Conservation (phyloP, 2,888 invertebrate genomes). For the Phymatocera aterrima region DNA sequence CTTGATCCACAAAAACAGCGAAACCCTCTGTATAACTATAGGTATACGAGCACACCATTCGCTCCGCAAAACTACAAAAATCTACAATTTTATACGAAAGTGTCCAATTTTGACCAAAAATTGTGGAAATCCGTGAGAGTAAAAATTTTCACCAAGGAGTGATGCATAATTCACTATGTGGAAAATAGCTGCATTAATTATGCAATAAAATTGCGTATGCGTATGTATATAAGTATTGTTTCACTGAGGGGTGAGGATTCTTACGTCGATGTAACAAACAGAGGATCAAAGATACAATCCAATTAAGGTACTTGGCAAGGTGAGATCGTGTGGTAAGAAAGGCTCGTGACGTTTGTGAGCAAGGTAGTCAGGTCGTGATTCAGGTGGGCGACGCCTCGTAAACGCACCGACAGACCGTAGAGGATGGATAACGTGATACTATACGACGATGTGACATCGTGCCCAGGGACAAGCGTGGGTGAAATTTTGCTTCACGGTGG, state of each 20-base stretch:
- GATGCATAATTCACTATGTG: neutral
- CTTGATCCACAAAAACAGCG: too few species aligned
- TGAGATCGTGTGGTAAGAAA: neutral
- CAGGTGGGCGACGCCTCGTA: constrained; percentile 35
- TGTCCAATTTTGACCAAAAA: too few species aligned
- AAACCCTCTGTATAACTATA: too few species aligned
- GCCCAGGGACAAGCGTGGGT: constrained; percentile 63
- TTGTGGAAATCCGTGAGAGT: too few species aligned
- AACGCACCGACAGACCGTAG: neutral
- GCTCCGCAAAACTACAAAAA: too few species aligned
- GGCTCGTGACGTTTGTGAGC: constrained; percentile 14
- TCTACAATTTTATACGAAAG: too few species aligned
- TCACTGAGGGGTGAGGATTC: constrained; percentile 1
- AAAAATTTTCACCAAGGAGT: too few species aligned
- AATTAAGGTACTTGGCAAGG: constrained; percentile 46
- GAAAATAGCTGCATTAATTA: neutral
- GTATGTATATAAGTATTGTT: neutral
- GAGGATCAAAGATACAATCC: constrained; percentile 40
- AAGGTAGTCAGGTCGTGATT: constrained; percentile 40
- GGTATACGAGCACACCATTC: too few species aligned
- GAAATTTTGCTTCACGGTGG: constrained; percentile 55
- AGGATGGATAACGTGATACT: constrained; percentile 32
- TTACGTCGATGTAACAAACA: neutral
- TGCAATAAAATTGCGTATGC: constrained; percentile 8
- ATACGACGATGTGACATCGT: constrained; percentile 28